Conservation (phyloP, 2,797 vertebrate species). For the Petrocephalus sullivani region DNA sequence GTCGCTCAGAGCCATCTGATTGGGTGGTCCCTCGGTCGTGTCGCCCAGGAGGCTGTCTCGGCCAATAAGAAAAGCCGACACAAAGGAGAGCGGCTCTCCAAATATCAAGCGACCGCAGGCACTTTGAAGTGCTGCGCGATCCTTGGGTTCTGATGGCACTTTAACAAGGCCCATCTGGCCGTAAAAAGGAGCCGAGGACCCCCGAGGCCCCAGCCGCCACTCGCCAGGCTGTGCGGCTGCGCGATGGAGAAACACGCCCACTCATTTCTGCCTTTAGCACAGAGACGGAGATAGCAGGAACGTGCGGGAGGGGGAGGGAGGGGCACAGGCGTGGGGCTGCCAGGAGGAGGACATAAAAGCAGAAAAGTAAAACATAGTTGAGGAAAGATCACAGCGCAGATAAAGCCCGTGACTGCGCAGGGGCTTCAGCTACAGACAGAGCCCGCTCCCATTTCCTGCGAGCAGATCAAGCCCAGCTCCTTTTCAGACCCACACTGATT, state of each 20-base stretch:
- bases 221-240: conserved; percentile 32
- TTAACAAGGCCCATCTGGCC: conserved; percentile 3
- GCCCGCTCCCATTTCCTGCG: conserved; percentile 12
- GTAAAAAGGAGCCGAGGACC: background rate
- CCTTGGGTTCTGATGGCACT: background rate
- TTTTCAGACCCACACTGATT: conserved; percentile 31
- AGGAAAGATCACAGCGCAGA: conserved; percentile 8
- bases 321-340: conserved; percentile 10
- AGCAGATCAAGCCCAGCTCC: conserved; percentile 25
- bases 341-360: conserved; percentile 10
- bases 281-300: conserved; percentile 24
- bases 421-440: background rate
- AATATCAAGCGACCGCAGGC: conserved; percentile 30
- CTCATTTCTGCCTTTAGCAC: conserved; percentile 32
- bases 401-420: conserved; percentile 1
- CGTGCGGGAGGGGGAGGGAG: background rate
- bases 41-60: background rate
- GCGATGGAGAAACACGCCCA: conserved; percentile 42
- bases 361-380: conserved; percentile 14
- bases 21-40: background rate
- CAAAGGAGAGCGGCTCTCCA: background rate
- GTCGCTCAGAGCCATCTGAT: background rate
- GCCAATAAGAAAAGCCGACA: background rate
- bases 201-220: conserved; percentile 23
- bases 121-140: conserved; percentile 22